Conservation (phyloP, 2,113 vertebrate species). For the Daubentonia madagascariensis region DNA sequence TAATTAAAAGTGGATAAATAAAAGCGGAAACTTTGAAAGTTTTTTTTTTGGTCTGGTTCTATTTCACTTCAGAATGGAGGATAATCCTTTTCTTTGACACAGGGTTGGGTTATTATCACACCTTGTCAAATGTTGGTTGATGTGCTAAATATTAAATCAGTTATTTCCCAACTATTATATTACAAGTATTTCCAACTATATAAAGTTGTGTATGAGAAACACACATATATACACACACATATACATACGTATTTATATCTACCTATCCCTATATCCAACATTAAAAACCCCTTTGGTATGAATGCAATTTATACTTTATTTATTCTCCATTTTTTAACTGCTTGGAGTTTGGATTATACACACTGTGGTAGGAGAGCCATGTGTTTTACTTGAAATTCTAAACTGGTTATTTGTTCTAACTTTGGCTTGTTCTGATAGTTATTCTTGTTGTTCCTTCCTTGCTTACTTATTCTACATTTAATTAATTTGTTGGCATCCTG, state of each 20-base stretch:
- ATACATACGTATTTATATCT: background rate
- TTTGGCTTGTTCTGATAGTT: background rate
- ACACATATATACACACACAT: background rate
- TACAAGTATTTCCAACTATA: background rate
- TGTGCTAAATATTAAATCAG: background rate
- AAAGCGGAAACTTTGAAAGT: background rate
- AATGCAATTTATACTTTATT: background rate
- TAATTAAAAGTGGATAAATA: background rate
- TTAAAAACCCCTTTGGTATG: background rate
- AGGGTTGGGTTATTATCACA: background rate
- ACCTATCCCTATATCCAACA: background rate
- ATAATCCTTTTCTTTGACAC: background rate
- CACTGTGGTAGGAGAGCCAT: background rate
- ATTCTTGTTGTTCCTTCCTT: background rate
- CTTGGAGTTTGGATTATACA: background rate
- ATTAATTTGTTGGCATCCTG: background rate
- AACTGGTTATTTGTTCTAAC: background rate
- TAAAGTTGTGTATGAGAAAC: background rate
- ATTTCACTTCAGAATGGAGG: background rate
- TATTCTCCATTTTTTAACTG: background rate
- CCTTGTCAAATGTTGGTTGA: background rate
- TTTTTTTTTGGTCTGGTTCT: background rate
- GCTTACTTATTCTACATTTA: background rate
- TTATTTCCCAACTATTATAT: background rate
- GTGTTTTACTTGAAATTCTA: slow-evolving; percentile 13